Base-by-base conservation (phyloP, 2,888 invertebrate genomes). In the Didymodactylos carnosus region DNA sequence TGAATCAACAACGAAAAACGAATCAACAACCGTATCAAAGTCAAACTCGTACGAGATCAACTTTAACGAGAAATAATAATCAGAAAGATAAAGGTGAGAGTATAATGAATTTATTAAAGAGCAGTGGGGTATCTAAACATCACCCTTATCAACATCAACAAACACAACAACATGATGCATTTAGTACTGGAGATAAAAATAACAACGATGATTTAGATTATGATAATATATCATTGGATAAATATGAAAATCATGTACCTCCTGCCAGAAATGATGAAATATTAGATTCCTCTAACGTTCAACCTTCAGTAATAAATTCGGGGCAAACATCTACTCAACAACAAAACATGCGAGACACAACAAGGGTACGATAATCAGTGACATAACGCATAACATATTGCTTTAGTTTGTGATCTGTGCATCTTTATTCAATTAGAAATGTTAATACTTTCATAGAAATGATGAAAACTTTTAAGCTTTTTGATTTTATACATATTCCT, bases 241-340 rank as follows among this genome's bases (percentile, higher is more conserved):
- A 11, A 62, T 62, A 35, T 62, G 62, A 62, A 13, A 62, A 53
- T 43, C 71, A 71, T 74, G 62, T 41, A 16, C 71, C 74, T 3
- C 62, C 41, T 69, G 43, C 71, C 41, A 23, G 71, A 27, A 43
- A 53, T 7, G 71, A 74, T 62, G 74, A 74, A 14, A n/a, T 71
- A 27, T 25, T 43, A 39, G 74, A 74, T 53, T 39, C 71, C 27
- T 5, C 11, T 8, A 70, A 73, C n/a, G 40, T 49, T 49, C 39
- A 40, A 8, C 71, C 74, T 25, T 70, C 70, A 8, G 23, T 70
- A 23, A 39, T 70, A 8, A 71, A 51, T 13, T 70, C 74, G 29
- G 41, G 70, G 25, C 53, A 74, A 40, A 43, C 74, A 16, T 71
- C 74, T 40, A 41, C 74, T 35, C 35, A 62, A 10, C 16, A 62